Percentiles rank a stretch among this genome's conserved stretches.
Evolutionary conservation across 2,888 invertebrate genomes (phyloP).

Genomic region (Drosophila rubida): DNA sequence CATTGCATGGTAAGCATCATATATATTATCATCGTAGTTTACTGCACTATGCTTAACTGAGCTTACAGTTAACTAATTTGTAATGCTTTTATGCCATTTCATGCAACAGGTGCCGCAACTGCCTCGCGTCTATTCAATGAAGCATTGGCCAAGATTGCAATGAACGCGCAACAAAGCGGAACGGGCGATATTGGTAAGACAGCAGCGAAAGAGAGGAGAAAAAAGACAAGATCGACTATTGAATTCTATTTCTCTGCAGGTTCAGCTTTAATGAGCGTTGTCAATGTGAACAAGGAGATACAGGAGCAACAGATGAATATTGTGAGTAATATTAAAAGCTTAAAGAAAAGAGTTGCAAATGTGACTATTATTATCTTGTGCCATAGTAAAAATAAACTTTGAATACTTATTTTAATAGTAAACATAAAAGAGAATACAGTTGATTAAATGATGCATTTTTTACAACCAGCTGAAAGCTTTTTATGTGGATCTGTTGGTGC

Average conservation of each 20-base stretch:
- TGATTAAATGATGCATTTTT: too few species aligned
- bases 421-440: too few species aligned
- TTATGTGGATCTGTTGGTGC: slow-evolving; percentile 96
- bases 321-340: slow-evolving; percentile 88
- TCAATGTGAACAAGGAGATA: slow-evolving; percentile 96
- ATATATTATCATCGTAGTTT: slow-evolving; percentile 1
- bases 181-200: slow-evolving; percentile 94
- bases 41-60: slow-evolving; percentile 8
- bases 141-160: slow-evolving; percentile 93
- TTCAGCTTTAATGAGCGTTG: slow-evolving; percentile 95
- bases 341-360: too few species aligned
- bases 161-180: slow-evolving; percentile 96
- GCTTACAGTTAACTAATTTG: slow-evolving; percentile 64
- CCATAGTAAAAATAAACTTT: too few species aligned
- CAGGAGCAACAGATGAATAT: slow-evolving; percentile 98
- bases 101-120: slow-evolving; percentile 91
- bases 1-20: slow-evolving; percentile 92
- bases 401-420: too few species aligned
- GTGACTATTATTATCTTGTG: too few species aligned
- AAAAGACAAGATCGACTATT: neutral
- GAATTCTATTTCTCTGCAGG: slow-evolving; percentile 86
- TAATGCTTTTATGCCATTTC: slow-evolving; percentile 61
- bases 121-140: slow-evolving; percentile 95
- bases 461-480: slow-evolving; percentile 92
- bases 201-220: neutral